Percentiles rank a stretch among this genome's conserved stretches.
Evolutionary conservation across 2,113 vertebrate species (phyloP).

Genomic region (Eleginops maclovinus): DNA sequence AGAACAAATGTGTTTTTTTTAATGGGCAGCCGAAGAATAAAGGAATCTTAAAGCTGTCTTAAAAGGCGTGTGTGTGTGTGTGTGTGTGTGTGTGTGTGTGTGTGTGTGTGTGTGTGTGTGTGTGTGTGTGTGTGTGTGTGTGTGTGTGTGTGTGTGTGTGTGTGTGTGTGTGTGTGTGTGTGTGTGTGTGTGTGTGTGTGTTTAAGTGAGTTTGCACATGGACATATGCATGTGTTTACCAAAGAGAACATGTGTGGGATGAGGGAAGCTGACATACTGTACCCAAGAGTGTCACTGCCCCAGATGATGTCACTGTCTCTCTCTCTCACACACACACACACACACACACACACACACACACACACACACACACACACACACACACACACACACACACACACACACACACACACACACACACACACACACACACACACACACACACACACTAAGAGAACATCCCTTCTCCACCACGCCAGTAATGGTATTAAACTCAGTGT

Average conservation of each 20-base stretch:
- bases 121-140: background rate
- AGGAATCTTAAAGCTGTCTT: constrained; percentile 59
- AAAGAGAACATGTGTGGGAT: constrained; percentile 17
- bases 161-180: background rate
- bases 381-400: too few species aligned
- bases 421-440: too few species aligned
- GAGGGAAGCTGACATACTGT: constrained; percentile 22
- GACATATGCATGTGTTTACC: constrained; percentile 9
- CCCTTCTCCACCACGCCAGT: too few species aligned
- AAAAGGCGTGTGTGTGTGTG: constrained; percentile 37
- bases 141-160: background rate
- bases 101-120: background rate
- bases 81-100: constrained; percentile 23
- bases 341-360: constrained; percentile 16
- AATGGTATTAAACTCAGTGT: constrained; percentile 2
- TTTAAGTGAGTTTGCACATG: background rate
- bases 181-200: background rate
- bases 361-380: constrained; percentile 12
- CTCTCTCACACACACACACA: constrained; percentile 1
- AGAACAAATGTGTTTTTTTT: constrained; percentile 51
- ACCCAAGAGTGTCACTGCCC: constrained; percentile 42
- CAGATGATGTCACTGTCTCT: constrained; percentile 39
- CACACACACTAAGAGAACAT: too few species aligned
- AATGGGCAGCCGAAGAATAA: constrained; percentile 67
- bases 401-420: too few species aligned